Evolutionary conservation across 2,797 vertebrate species (phyloP).

Genomic region (Micropoecilia bifurca): DNA sequence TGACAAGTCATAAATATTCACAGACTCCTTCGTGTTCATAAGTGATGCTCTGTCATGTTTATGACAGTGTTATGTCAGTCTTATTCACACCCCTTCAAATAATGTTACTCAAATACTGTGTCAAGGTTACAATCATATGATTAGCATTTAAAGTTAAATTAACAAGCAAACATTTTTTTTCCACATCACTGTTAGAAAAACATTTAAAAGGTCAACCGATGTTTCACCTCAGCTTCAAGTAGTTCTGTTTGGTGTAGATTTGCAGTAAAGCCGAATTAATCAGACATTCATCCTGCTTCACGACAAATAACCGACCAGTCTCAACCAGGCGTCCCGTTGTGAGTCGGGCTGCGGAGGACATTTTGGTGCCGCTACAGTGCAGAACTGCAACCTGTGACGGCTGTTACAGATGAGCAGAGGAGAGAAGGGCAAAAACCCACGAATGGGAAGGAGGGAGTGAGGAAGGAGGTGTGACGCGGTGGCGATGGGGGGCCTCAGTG

Average conservation of each 20-base stretch:
- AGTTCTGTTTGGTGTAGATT: constrained; percentile 1
- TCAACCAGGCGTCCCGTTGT: constrained; percentile 26
- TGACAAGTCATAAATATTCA: no score
- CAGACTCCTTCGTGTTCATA: no score
- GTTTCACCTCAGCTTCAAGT: not conserved
- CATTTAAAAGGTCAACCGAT: not conserved
- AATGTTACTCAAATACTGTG: not conserved
- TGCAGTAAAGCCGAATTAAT: not conserved
- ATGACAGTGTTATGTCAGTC: no score
- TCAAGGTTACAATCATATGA: not conserved
- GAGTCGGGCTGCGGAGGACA: constrained; percentile 33
- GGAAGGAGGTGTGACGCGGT: not conserved
- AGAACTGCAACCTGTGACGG: constrained; percentile 12
- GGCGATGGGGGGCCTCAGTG: constrained; percentile 2
- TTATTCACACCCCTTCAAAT: no score
- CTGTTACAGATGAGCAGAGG: constrained; percentile 20
- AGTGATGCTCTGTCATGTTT: no score
- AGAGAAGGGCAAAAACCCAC: not conserved
- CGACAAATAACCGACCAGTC: constrained; percentile 1
- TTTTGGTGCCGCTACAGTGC: constrained; percentile 37
- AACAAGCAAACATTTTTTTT: not conserved
- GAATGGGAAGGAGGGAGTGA: not conserved
- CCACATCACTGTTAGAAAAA: not conserved
- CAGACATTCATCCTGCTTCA: constrained; percentile 16
- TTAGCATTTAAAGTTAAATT: not conserved